Conservation (phyloP, 2,797 vertebrate genomes). For the Lycodopsis pacificus region DNA sequence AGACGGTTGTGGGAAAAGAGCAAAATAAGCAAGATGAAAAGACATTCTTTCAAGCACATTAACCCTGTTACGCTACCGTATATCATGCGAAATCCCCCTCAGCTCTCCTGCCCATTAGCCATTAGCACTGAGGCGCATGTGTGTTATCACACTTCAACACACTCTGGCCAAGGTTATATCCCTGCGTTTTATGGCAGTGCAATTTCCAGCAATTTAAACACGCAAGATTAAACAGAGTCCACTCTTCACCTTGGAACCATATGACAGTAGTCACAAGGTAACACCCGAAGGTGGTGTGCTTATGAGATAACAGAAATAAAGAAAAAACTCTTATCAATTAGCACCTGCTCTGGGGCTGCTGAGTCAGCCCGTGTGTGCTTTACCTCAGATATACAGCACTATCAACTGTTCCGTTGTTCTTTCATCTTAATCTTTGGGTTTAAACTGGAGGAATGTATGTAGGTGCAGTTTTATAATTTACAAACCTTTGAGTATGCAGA, state of each 20-base stretch:
- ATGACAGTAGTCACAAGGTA: conserved; percentile 52
- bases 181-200: conserved; percentile 44
- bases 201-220: conserved; percentile 53
- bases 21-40: conserved; percentile 59
- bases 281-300: conserved; percentile 42
- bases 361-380: conserved; percentile 41
- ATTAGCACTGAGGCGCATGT: conserved; percentile 40
- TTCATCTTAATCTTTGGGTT: conserved; percentile 20
- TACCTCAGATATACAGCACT: conserved; percentile 1
- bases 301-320: conserved; percentile 56
- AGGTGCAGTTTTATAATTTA: conserved; percentile 5
- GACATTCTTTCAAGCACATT: conserved; percentile 60
- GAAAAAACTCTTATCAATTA: conserved; percentile 57
- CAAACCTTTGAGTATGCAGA: neutral
- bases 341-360: conserved; percentile 47
- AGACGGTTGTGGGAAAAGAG: conserved; percentile 53
- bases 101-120: conserved; percentile 52
- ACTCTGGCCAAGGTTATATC: conserved; percentile 58
- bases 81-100: conserved; percentile 64
- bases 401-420: neutral
- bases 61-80: conserved; percentile 57
- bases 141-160: conserved; percentile 67
- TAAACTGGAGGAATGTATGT: neutral
- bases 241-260: conserved; percentile 46
- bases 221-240: conserved; percentile 53